phyloP scores from a whole-genome alignment of 2,113 vertebrate species.

The Toxotes jaculatrix region DNA sequence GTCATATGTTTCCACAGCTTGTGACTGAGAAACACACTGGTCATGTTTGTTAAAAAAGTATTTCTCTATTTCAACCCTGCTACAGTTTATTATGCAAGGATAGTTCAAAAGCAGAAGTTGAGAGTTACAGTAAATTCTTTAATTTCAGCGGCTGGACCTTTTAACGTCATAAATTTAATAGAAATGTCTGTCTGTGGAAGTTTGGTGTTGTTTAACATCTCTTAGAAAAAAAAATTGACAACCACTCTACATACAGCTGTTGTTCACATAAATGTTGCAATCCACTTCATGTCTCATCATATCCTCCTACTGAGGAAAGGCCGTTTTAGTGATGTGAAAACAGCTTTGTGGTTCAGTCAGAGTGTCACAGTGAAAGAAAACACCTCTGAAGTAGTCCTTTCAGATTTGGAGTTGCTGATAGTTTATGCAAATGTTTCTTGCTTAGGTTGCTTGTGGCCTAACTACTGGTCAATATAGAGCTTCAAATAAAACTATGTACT shows the following conservation, averaged over 20 bases:
- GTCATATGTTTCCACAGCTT: slow-evolving; percentile 65
- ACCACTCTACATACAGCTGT: background rate
- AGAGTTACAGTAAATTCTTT: slow-evolving; percentile 44
- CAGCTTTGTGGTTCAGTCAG: slow-evolving; percentile 14
- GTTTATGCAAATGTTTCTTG: background rate
- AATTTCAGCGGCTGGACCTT: background rate
- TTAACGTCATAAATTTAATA: slow-evolving; percentile 5
- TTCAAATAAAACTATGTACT: background rate
- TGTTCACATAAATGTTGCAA: background rate
- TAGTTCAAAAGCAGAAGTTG: slow-evolving; percentile 69
- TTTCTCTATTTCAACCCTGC: slow-evolving; percentile 25
- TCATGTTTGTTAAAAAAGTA: slow-evolving; percentile 17
- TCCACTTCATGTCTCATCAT: background rate
- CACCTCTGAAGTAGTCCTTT: slow-evolving; percentile 11
- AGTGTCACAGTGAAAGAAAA: slow-evolving; percentile 6
- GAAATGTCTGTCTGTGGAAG: background rate
- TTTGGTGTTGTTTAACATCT: background rate
- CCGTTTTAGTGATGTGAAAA: background rate
- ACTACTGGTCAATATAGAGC: background rate
- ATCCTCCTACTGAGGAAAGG: background rate
- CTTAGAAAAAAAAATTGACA: background rate
- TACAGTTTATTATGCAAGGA: slow-evolving; percentile 29
- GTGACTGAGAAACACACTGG: slow-evolving; percentile 61
- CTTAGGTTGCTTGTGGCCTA: background rate
- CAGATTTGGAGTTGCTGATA: background rate